These are phyloP conservation scores for Tetrapedia diversipes DNA, from an alignment of 2,888 invertebrate species.

Conservation along the genomic window DNA sequence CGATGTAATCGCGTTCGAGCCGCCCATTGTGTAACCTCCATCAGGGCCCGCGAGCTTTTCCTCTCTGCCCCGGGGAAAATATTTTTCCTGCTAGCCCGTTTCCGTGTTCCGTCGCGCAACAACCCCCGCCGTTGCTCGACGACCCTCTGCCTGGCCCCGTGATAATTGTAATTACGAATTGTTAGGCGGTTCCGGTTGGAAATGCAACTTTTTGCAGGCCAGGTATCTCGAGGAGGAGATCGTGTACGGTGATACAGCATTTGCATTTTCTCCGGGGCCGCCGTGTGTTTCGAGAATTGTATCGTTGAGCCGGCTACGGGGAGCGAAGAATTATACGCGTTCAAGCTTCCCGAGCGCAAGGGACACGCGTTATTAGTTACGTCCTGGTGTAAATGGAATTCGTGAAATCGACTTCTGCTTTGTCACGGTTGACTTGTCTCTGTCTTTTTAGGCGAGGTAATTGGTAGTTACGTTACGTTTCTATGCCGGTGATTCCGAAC, in stretches of 20 bases:
- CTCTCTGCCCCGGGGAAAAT: slow-evolving; percentile 29
- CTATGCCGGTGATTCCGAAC: neutral
- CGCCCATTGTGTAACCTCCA: slow-evolving; percentile 34
- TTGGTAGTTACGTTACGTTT: too few species aligned
- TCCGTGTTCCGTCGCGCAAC: slow-evolving; percentile 14
- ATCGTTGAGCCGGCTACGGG: too few species aligned
- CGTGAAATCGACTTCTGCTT: too few species aligned
- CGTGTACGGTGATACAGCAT: neutral
- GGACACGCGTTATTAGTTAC: too few species aligned
- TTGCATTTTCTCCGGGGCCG: neutral
- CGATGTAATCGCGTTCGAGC: slow-evolving; percentile 56
- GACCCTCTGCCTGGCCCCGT: neutral
- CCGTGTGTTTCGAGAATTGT: too few species aligned
- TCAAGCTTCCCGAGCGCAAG: too few species aligned
- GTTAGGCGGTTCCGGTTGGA: slow-evolving; percentile 3
- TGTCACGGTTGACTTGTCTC: too few species aligned
- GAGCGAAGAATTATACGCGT: too few species aligned
- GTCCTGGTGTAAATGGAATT: too few species aligned
- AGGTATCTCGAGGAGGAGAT: neutral
- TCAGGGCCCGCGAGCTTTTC: slow-evolving; percentile 37
- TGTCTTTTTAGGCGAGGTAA: too few species aligned
- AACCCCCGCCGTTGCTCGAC: neutral
- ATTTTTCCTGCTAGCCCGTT: slow-evolving; percentile 32
- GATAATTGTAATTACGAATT: slow-evolving; percentile 16
- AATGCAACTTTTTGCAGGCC: neutral